Base-by-base conservation (phyloP, 2,888 invertebrate species). In the Nematopogon swammerdamellus region DNA sequence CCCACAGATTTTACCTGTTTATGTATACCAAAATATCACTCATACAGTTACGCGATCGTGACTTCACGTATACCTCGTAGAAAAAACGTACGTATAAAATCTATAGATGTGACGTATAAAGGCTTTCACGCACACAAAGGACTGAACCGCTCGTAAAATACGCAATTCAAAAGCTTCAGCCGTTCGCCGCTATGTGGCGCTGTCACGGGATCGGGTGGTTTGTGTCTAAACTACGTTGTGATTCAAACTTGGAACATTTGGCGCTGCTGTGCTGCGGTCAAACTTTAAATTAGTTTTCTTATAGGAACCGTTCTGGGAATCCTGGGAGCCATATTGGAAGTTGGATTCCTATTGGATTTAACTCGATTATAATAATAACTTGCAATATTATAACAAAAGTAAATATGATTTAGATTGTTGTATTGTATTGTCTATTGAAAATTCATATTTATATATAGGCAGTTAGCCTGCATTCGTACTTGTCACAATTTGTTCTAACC, bases 181-280 rank as follows among this genome's bases (percentile, higher is more conserved):
- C 68, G 68, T 72, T 65, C 74, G 59, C 69, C 80, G 72, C 74
- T 54, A 65, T 79, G 70, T 76, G 76, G 77, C 79, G 77, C 61
- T 77, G 64, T 58, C 55, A 50, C 53, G 14, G 18, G 50, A 16
- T 49, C 36, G 3, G 8, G 64, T 60, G 72, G 71, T 72, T 74
- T 63, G 60, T 63, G 60, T 69, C 64, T 63, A 36, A 36, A 36
- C 52, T 53, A 59, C 57, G 57, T 54, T 57, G 54, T 55, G 58
- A 58, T 57, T 57, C 55, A 61, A 62, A 58, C 63, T 62, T 59
- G 59, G 55, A 48, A 55, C 58, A 57, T 63, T 62, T 63, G 71
- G 73, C 74, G 73, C 74, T 68, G 63, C 63, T 71, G 69, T 65
- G 63, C 50, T 42, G 53, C 47, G 58, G 58, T 52, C 57, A 63